Evolutionary conservation across 2,797 vertebrate genomes (phyloP).

Genomic region (Cichlasoma orientale): DNA sequence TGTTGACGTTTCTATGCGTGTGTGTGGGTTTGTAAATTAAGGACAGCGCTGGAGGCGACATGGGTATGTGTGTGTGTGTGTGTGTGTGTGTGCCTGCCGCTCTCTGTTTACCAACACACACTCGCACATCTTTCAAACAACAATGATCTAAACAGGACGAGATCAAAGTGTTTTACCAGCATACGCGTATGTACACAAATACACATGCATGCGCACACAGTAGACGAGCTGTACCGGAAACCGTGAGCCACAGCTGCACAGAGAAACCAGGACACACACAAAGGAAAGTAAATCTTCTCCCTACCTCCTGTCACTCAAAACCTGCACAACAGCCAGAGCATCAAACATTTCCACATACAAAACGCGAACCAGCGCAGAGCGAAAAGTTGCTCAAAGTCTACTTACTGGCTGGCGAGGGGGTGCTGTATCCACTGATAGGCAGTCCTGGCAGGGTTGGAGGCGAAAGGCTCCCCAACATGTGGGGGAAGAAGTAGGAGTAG

Average conservation of each 20-base stretch:
- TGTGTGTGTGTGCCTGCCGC: not conserved
- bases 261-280: slow-evolving; percentile 50
- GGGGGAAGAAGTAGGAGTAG: slow-evolving; percentile 97
- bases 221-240: slow-evolving; percentile 23
- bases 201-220: slow-evolving; percentile 10
- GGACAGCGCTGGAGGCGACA: slow-evolving; percentile 64
- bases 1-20: slow-evolving; percentile 47
- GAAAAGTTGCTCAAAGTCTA: slow-evolving; percentile 48
- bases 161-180: slow-evolving; percentile 62
- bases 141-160: slow-evolving; percentile 55
- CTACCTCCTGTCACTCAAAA: slow-evolving; percentile 16
- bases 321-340: not conserved
- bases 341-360: not conserved
- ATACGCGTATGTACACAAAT: slow-evolving; percentile 8
- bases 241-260: not conserved
- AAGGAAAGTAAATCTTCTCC: slow-evolving; percentile 28
- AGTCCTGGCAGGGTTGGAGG: slow-evolving; percentile 89
- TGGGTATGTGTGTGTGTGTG: not conserved
- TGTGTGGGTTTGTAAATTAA: slow-evolving; percentile 65
- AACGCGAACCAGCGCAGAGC: not conserved
- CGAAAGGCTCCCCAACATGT: slow-evolving; percentile 92
- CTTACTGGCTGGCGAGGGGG: slow-evolving; percentile 96
- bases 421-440: slow-evolving; percentile 95
- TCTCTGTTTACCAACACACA: slow-evolving; percentile 64
- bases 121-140: slow-evolving; percentile 50